Percentiles rank a stretch among this genome's conserved stretches.
Evolutionary conservation across 2,113 vertebrate species (phyloP).

Genomic region (Neomonachus schauinslandi): DNA sequence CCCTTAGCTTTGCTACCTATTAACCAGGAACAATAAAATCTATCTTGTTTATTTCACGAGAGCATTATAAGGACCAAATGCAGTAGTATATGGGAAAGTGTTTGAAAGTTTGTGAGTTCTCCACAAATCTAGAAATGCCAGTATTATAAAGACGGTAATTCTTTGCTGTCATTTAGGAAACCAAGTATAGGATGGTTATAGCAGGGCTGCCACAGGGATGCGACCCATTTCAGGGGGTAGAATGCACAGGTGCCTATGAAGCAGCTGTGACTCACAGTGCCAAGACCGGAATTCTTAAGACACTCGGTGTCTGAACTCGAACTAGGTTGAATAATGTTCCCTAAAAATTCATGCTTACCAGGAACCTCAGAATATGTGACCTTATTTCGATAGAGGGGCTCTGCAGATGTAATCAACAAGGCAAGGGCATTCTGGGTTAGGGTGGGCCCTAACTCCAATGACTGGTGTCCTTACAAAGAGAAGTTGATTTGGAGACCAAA

Average conservation of each 20-base stretch:
- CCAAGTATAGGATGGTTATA: background rate
- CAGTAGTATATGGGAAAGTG: no score
- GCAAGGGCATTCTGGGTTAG: no score
- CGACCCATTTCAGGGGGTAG: no score
- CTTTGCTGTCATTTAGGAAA: background rate
- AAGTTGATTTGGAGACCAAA: background rate
- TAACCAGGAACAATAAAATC: background rate
- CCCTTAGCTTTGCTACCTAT: background rate
- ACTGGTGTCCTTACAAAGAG: background rate
- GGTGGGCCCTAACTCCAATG: background rate
- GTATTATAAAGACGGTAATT: rapidly evolving
- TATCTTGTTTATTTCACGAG: background rate
- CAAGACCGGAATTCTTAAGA: rapidly evolving
- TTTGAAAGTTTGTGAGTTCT: background rate
- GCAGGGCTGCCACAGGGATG: background rate
- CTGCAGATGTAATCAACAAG: background rate
- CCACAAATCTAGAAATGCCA: background rate
- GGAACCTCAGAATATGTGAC: background rate
- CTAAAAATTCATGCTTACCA: background rate
- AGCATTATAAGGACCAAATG: background rate
- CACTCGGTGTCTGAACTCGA: background rate
- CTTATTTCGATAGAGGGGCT: background rate
- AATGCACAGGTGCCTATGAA: background rate
- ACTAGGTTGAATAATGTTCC: rapidly evolving
- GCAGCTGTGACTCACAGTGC: rapidly evolving